Conservation (phyloP, 2,797 vertebrate species). For the Lemur catta region DNA sequence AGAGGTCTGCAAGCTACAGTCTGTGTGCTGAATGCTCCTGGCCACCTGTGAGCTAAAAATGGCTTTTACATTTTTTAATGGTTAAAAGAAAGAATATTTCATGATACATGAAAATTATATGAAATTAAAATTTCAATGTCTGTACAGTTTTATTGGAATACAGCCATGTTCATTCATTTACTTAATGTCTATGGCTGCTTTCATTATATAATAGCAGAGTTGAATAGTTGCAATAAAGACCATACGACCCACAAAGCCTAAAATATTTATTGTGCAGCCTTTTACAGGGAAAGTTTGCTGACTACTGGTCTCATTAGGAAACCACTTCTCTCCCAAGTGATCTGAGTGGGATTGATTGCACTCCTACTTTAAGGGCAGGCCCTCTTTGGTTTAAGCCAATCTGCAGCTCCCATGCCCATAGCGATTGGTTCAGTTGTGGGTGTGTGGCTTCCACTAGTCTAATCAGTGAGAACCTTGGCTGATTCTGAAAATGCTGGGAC, state of each 20-base stretch:
- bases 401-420: not conserved
- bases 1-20: not conserved
- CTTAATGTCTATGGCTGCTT: not conserved
- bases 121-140: constrained; percentile 37
- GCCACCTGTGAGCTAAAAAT: constrained; percentile 37
- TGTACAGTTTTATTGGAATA: constrained; percentile 10
- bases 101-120: not conserved
- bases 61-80: not conserved
- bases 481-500: not conserved
- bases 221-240: not conserved
- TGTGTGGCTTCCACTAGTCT: not conserved
- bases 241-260: not conserved
- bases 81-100: not conserved
- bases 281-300: not conserved
- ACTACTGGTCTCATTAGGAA: not conserved
- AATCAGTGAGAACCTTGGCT: not conserved
- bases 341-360: not conserved
- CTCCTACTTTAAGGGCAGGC: not conserved
- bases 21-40: not conserved
- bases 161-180: not conserved
- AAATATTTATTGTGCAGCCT: not conserved
- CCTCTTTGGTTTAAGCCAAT: not conserved
- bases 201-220: not conserved
- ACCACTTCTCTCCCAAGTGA: not conserved
- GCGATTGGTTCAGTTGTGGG: not conserved